Percentiles rank a stretch among this genome's conserved stretches.
Conservation (phyloP, 2,888 invertebrate species). For the Ormyrus pomaceus region DNA sequence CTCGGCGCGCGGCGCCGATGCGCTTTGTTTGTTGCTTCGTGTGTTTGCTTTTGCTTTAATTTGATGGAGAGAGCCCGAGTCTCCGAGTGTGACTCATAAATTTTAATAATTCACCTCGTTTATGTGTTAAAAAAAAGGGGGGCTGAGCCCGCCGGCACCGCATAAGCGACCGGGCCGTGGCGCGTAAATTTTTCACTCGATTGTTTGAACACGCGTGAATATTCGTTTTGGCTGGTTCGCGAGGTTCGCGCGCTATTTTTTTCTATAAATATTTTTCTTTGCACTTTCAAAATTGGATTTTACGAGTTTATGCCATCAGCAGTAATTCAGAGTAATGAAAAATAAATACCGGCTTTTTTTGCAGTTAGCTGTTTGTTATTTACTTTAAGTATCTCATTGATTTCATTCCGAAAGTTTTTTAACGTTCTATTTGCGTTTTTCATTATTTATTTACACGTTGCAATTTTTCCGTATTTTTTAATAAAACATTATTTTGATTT, state of each 20-base stretch:
- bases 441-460: too few species aligned
- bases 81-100: constrained; percentile 49
- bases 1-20: neutral
- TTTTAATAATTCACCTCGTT: constrained; percentile 53
- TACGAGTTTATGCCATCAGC: neutral
- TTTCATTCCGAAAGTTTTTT: neutral
- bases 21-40: neutral
- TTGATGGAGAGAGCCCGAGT: constrained; percentile 33
- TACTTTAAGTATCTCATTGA: neutral
- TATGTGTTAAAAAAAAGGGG: neutral
- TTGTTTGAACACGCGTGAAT: constrained; percentile 32
- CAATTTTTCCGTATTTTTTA: too few species aligned
- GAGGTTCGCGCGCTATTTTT: neutral
- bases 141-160: neutral
- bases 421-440: neutral
- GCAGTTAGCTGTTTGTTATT: neutral
- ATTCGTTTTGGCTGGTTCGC: constrained; percentile 15
- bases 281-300: constrained; percentile 10
- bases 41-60: constrained; percentile 19
- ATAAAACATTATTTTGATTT: too few species aligned
- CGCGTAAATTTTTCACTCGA: constrained; percentile 34
- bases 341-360: constrained; percentile 14
- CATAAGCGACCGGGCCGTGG: too few species aligned
- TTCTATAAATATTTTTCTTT: neutral
- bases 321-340: neutral